Base-by-base conservation (phyloP, 2,113 vertebrate genomes). In the Notechis scutatus region DNA sequence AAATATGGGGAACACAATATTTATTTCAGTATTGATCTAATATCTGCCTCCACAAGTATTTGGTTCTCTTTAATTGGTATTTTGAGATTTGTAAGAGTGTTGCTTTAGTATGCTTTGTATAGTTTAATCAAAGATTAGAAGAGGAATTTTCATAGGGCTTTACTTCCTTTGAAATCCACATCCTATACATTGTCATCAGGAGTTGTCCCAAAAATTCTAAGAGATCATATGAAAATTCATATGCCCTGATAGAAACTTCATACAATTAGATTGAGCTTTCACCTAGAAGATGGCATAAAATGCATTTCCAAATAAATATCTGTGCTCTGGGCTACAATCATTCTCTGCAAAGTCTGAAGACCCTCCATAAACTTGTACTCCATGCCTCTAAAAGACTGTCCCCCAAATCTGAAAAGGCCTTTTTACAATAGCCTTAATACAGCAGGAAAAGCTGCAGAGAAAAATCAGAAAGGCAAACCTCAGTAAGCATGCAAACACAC, bases 41-140 rank as follows among this genome's bases (percentile, higher is more conserved):
- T 24, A 92, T 2, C 91, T 23, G 85, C 12, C 56, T 81, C 5
- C 55, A 87, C 89, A 85, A 18, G 2, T 34, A 39, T 45, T 56
- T 89, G n/a, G 2, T 0, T 91, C 91, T 90, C 88, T 23, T 42
- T 92, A 94, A 94, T 85, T 92, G n/a, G 0, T 95, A 93, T 95
- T 96, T 94, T 91, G 55, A 93, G 86, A 95, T 95, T 93, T 94
- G 90, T 93, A 93, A 93, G 74, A 95, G 57, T 94, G 26, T 89
- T 95, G 93, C 85, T 93, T 94, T 92, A 94, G n/a, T 57, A 93
- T 90, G 54, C 0, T 94, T 88, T 24, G 7, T 88, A 74, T 93
- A 90, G 29, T 47, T 91, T 92, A 87, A 93, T 81, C 89, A 94
- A 10, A 64, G 59, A 91, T 0, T 18, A 94, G 90, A 94, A 7